A percentile compares a stretch with the other conserved stretches of the same genome.
Conservation (phyloP, 2,113 vertebrate species). For the Probosciger aterrimus region DNA sequence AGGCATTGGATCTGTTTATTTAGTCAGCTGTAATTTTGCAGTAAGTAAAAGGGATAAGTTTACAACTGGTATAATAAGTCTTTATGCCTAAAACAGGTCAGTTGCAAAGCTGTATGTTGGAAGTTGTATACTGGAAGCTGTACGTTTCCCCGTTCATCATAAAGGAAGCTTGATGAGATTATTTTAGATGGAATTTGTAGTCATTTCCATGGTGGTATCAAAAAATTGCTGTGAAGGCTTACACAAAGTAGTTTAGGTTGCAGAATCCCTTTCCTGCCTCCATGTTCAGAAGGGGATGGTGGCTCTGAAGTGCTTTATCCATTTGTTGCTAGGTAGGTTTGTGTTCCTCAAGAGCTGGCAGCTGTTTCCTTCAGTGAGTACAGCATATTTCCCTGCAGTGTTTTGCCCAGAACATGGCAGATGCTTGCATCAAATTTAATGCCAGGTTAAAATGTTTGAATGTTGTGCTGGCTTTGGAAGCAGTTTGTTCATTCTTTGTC, state of each 20-base stretch:
- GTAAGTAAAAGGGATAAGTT: background rate
- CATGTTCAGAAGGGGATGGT: background rate
- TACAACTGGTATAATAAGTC: background rate
- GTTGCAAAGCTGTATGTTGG: background rate
- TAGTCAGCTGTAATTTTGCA: background rate
- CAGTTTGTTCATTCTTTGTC: background rate
- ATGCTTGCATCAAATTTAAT: background rate
- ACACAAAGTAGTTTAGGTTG: background rate
- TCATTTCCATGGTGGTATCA: background rate
- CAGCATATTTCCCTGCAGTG: background rate
- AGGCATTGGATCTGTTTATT: background rate
- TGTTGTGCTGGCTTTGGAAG: background rate
- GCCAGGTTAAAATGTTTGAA: conserved; percentile 22
- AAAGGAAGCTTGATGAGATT: background rate
- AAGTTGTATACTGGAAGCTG: background rate
- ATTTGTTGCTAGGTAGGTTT: background rate
- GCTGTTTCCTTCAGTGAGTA: background rate
- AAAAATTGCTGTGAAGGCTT: background rate
- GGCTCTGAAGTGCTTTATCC: background rate
- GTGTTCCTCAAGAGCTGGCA: background rate
- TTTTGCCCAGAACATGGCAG: background rate
- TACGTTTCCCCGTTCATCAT: background rate
- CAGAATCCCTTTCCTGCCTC: background rate
- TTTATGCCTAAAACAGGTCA: background rate
- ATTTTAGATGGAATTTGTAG: background rate